phyloP scores from a whole-genome alignment of 2,888 invertebrate genomes.

The Cosmia pyralina region DNA sequence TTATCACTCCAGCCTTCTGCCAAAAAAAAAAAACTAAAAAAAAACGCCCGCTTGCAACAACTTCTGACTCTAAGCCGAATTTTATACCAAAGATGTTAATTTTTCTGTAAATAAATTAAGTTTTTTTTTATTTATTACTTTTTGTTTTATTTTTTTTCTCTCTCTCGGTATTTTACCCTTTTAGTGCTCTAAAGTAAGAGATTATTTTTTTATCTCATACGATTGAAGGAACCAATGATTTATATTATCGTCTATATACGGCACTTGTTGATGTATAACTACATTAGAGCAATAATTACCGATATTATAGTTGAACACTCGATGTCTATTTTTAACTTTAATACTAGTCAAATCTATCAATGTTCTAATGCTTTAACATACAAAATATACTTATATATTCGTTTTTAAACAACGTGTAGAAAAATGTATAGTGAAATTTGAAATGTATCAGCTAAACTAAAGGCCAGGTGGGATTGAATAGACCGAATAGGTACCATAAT shows the following conservation, averaged over 20 bases:
- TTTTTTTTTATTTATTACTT: slow-evolving; percentile 67
- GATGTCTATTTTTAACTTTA: slow-evolving; percentile 83
- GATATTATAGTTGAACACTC: slow-evolving; percentile 80
- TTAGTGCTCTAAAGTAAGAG: slow-evolving; percentile 56
- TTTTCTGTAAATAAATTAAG: slow-evolving; percentile 80
- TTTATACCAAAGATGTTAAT: slow-evolving; percentile 76
- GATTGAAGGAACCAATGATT: slow-evolving; percentile 78
- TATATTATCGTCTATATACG: slow-evolving; percentile 68
- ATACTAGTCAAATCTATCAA: slow-evolving; percentile 79
- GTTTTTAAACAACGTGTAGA: slow-evolving; percentile 61
- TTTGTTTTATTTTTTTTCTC: slow-evolving; percentile 69
- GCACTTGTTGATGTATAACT: slow-evolving; percentile 83
- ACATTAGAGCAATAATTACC: slow-evolving; percentile 86
- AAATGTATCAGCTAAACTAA: neutral
- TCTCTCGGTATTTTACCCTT: slow-evolving; percentile 52
- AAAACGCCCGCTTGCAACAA: slow-evolving; percentile 77
- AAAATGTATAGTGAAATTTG: slow-evolving; percentile 15
- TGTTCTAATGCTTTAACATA: slow-evolving; percentile 76
- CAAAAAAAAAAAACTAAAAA: slow-evolving; percentile 68
- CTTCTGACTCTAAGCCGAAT: slow-evolving; percentile 58
- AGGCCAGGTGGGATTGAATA: slow-evolving; percentile 18
- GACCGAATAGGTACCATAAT: neutral
- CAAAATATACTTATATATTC: slow-evolving; percentile 69
- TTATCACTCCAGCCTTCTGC: slow-evolving; percentile 75
- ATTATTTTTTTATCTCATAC: slow-evolving; percentile 61